Percentiles rank a stretch among this genome's conserved stretches.
These are phyloP conservation scores for Melanotaenia trifasciata DNA, from an alignment of 2,797 vertebrate species.

Conservation along the genomic window DNA sequence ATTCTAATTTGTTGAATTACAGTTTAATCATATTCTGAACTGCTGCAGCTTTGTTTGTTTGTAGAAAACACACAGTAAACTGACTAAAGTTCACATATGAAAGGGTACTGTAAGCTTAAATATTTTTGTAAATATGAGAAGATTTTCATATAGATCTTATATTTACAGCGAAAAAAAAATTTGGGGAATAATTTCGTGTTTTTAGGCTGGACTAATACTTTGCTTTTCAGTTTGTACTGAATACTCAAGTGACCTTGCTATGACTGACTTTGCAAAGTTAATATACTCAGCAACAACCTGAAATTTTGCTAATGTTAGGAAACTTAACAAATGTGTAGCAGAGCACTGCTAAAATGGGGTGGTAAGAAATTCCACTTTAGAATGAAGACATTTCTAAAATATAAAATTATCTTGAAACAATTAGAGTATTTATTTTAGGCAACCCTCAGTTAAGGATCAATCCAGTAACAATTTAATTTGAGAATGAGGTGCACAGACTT, in stretches of 20 bases:
- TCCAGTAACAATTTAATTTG: background rate
- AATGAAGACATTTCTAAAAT: background rate
- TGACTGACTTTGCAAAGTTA: background rate
- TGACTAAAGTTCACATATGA: background rate
- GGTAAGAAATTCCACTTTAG: background rate
- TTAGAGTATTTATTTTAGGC: background rate
- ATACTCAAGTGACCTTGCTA: background rate
- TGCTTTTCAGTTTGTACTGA: background rate
- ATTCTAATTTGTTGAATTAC: background rate
- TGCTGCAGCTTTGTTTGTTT: background rate
- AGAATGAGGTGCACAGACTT: background rate
- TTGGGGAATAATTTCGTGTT: background rate
- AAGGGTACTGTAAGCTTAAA: no score
- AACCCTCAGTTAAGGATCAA: background rate
- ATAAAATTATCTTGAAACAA: background rate
- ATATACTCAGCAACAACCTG: background rate
- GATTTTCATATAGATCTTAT: background rate
- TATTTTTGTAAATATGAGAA: no score
- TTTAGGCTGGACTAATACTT: background rate
- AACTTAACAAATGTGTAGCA: no score
- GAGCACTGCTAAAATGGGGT: background rate
- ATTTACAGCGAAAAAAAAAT: background rate
- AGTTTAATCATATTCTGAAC: background rate
- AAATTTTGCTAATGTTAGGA: no score
- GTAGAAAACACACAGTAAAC: background rate